These are phyloP conservation scores for Habroteleia sp. DNA, from an alignment of 2,888 invertebrate species.

Conservation along the genomic window DNA sequence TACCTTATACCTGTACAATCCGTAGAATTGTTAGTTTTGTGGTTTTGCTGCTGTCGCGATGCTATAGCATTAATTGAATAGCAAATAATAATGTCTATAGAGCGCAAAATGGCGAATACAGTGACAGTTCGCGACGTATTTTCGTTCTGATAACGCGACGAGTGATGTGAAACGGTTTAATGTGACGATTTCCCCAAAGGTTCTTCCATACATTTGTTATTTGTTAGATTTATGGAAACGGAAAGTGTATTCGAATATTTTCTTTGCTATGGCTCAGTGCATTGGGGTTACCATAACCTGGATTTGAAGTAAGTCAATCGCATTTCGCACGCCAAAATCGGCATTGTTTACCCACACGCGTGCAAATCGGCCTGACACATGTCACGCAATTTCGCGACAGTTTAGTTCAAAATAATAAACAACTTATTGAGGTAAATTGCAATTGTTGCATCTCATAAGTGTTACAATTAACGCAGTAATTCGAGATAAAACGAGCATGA, in stretches of 20 bases:
- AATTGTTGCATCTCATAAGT: constrained; percentile 1
- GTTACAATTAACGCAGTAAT: constrained; percentile 25
- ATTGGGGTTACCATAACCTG: constrained; percentile 48
- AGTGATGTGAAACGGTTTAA: constrained; percentile 1
- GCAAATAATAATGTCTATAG: constrained; percentile 27
- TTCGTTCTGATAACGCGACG: constrained; percentile 10
- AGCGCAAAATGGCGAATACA: constrained; percentile 34
- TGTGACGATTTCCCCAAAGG: constrained; percentile 11
- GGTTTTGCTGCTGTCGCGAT: constrained; percentile 31
- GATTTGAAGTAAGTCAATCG: constrained; percentile 38
- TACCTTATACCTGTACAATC: not conserved
- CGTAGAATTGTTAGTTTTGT: constrained; percentile 25
- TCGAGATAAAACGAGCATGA: constrained; percentile 11
- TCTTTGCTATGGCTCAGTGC: constrained; percentile 29
- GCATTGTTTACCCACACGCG: no score
- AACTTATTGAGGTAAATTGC: constrained; percentile 1
- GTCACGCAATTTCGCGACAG: no score
- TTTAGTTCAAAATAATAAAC: no score
- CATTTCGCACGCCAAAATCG: no score
- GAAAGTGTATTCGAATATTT: constrained; percentile 20
- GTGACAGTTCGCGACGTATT: constrained; percentile 13
- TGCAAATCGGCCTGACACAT: no score
- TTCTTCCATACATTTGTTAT: constrained; percentile 20
- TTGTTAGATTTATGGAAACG: constrained; percentile 39
- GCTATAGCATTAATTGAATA: constrained; percentile 34